These are phyloP conservation scores for Lacerta agilis DNA, from an alignment of 2,797 vertebrate genomes.

Conservation along the genomic window DNA sequence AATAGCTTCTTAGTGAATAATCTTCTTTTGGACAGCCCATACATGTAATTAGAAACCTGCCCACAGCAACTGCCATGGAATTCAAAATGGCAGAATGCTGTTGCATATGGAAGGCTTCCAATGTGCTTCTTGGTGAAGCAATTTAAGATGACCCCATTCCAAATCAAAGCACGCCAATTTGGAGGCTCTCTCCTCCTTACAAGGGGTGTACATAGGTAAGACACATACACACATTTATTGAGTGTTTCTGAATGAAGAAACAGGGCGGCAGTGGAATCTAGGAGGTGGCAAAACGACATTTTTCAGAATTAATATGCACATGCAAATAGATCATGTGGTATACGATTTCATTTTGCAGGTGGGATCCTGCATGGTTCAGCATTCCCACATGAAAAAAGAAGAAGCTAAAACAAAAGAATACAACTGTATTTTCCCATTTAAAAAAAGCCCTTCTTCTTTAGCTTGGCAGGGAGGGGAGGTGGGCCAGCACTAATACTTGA, in stretches of 20 bases:
- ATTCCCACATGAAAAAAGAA: not conserved
- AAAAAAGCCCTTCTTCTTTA: not conserved
- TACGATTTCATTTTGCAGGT: not conserved
- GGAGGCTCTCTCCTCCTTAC: conserved; percentile 1
- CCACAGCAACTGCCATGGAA: not conserved
- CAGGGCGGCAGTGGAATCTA: not conserved
- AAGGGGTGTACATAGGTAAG: not conserved
- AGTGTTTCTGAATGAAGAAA: conserved; percentile 16
- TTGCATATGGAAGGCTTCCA: not conserved
- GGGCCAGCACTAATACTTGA: not conserved
- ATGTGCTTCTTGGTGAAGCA: not conserved
- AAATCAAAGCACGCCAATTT: not conserved
- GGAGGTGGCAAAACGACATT: not conserved
- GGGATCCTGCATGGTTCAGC: not conserved
- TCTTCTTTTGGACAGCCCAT: not conserved
- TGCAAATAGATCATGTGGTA: not conserved
- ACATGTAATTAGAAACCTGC: not conserved
- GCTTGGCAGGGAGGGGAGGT: not conserved
- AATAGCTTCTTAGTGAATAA: not conserved
- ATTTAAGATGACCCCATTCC: not conserved
- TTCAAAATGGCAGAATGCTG: not conserved
- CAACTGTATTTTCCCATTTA: not conserved
- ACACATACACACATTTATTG: not conserved
- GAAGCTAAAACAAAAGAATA: not conserved
- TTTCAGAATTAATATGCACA: not conserved